Evolutionary conservation across 2,113 vertebrate species (phyloP), one percentile per base, ranked within the genome.

Genomic region (Barnardius zonarius): DNA sequence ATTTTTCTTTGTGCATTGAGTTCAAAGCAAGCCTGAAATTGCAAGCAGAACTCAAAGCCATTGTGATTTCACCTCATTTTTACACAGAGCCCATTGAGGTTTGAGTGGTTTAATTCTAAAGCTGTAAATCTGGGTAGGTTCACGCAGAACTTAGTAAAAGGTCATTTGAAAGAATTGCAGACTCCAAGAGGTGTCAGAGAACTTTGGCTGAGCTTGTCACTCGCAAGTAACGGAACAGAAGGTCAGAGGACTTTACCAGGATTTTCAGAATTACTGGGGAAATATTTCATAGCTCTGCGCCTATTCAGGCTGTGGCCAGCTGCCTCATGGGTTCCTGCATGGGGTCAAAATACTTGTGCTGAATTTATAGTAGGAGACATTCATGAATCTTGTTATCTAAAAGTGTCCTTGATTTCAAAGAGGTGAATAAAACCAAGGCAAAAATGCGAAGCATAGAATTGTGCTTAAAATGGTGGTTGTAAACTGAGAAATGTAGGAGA

Each of bases 1-100:
- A 35, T 96, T 96, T 97, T 96, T 52, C 68, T 95, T 86, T 87
- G 77, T 94, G 83, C 62, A 27, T 79, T 73, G 80, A 73, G 91
- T 92, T 94, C 92, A 91, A 96, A 96, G 93, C 95, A 92, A 94
- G 70, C 70, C 83, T 92, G 86, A 93, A 93, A 95, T 92, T 96
- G 89, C 84, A 86, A 88, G 78, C 16, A 86, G 91, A 88, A 80
- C 87, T 83, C 70, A 57, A 67, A 94, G 91, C 63, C 78, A 49
- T 87, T 87, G 92, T 89, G 83, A 33, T 89, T 95, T 97, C 93
- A 96, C 88, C 92, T 95, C 74, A 80, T 89, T 95, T 95, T 94
- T 95, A 87, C 49, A 69, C 52, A 52, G 62, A 92, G 63, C 54
- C 81, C 44, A 10, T 49, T 92, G 96, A 92, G 92, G 59, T 91